These are phyloP conservation scores for Ichneumoninae sp. DNA, from an alignment of 2,888 invertebrate genomes.

Conservation along the genomic window DNA sequence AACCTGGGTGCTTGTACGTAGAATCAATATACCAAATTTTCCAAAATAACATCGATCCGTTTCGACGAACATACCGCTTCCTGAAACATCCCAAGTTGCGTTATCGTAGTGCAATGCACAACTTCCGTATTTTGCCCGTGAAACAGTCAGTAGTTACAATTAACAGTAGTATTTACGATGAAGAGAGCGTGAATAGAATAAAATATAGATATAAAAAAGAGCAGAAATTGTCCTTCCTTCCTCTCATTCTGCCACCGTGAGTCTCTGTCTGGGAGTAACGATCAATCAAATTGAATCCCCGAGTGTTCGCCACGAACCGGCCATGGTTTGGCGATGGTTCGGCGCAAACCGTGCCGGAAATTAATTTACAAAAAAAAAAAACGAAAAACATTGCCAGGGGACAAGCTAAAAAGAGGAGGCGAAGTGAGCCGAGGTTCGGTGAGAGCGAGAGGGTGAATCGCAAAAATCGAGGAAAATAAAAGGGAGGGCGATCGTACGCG, in stretches of 20 bases:
- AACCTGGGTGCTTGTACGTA: too few relatives aligned
- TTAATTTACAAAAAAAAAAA: slow-evolving; percentile 20
- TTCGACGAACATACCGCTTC: too few relatives aligned
- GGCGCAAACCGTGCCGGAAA: slow-evolving; percentile 15
- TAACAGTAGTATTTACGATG: neutral
- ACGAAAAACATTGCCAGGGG: slow-evolving; percentile 1
- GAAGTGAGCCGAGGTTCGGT: slow-evolving; percentile 1
- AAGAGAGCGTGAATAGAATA: neutral
- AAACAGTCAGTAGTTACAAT: neutral
- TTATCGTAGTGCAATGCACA: neutral
- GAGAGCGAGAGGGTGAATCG: slow-evolving; percentile 20
- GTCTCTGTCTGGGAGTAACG: slow-evolving; percentile 4
- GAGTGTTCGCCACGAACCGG: neutral
- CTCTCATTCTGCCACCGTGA: neutral
- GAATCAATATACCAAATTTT: too few relatives aligned
- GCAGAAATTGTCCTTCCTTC: neutral
- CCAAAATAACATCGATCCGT: too few relatives aligned
- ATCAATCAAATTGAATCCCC: slow-evolving; percentile 32
- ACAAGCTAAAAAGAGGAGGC: neutral
- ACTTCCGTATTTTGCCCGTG: neutral
- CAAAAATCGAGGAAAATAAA: slow-evolving; percentile 28
- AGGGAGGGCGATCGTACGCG: slow-evolving; percentile 16
- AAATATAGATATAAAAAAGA: neutral
- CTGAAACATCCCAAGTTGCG: too few relatives aligned
- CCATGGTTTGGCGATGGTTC: slow-evolving; percentile 26